A percentile compares a stretch with the other conserved stretches of the same genome.
Conservation (phyloP, 2,113 vertebrate species). For the Hipposideros armiger region DNA sequence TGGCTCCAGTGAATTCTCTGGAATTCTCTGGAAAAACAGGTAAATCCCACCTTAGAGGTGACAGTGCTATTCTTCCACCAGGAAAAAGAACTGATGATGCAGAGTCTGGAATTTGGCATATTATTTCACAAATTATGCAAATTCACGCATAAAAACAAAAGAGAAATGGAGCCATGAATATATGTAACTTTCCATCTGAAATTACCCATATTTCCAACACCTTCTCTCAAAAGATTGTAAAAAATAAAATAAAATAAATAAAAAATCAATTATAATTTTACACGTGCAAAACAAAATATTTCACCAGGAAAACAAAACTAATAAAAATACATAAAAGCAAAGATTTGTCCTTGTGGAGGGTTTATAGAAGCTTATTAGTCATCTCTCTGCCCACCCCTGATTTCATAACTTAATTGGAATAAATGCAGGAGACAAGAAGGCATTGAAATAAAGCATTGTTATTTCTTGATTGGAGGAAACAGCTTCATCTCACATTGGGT, state of each 20-base stretch:
- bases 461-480: not conserved
- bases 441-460: not conserved
- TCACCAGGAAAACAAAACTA: slow-evolving; percentile 30
- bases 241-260: not conserved
- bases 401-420: not conserved
- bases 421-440: not conserved
- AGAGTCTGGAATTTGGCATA: not conserved
- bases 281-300: not conserved
- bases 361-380: not conserved
- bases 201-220: not conserved
- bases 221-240: not conserved
- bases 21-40: too few relatives aligned
- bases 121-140: not conserved
- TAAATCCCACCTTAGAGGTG: not conserved
- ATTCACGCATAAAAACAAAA: not conserved
- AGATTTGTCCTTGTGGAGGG: not conserved
- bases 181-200: not conserved
- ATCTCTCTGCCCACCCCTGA: not conserved
- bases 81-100: not conserved
- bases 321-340: not conserved
- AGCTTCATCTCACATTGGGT: not conserved
- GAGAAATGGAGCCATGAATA: not conserved
- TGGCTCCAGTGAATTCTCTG: not conserved
- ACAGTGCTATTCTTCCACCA: not conserved
- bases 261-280: not conserved